Evolutionary conservation across 1,140 invertebrate species (phyloP), one percentile per base, ranked within the genome.

Genomic region (Heliconius hewitsoni): DNA sequence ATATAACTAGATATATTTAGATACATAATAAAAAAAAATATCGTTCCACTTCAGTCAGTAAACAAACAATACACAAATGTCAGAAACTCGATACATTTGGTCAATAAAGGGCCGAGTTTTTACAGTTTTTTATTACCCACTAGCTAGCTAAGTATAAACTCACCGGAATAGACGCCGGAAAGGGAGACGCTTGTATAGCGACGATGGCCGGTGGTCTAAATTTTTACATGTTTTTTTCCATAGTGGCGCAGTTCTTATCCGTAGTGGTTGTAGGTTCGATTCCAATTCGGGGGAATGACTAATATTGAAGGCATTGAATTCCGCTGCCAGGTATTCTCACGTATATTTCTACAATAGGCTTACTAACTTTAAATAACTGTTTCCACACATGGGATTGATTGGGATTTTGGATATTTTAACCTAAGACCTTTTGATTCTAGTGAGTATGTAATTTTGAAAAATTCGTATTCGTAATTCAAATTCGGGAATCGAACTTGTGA

Each of bases 81-180:
- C 60, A 66, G 60, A 66, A 66, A 66, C 60, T 66, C 60, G 60
- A 66, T 66, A 66, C 60, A 66, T 66, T 30, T 66, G 60, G 60
- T 66, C 60, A 66, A 66, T 66, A 66, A 66, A 66, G 23, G 60
- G 60, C 23, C 60, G n/a, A 66, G 60, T 66, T 66, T 66, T 66
- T 66, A 66, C 60, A 66, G 60, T 66, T 66, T 66, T 46, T 66
- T 66, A 66, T 66, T 66, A 57, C 42, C 42, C 42, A 46, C 55
- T 23, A n/a, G 23, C 60, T 66, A 66, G 60, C 60, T 66, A 66
- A 66, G 60, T 66, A 16, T 66, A 66, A 66, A 66, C 60, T 9
- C 60, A 66, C 60, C 60, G 60, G 60, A 66, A 66, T 66, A 66
- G 60, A 66, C 60, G 60, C 60, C 60, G 60, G 60, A 66, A 66